Percentiles rank a stretch among this genome's conserved stretches.
Conservation (phyloP, 1,140 invertebrate genomes). For the Drosophila nigromelanica region DNA sequence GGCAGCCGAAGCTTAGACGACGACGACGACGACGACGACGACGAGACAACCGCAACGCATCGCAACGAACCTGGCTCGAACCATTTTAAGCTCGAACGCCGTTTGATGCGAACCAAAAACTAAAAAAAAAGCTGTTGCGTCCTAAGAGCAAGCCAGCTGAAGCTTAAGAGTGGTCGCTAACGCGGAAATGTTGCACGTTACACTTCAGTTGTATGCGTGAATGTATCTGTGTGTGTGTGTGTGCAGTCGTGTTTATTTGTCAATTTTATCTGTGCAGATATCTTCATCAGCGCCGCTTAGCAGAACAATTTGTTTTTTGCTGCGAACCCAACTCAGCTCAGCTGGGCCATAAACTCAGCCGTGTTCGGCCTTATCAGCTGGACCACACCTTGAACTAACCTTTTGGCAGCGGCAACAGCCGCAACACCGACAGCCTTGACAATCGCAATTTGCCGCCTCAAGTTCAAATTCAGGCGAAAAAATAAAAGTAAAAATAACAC, state of each 20-base stretch:
- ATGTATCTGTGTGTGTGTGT: slow-evolving; percentile 22
- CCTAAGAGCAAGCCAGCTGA: slow-evolving; percentile 47
- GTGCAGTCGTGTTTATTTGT: slow-evolving; percentile 30
- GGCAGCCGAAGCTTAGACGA: slow-evolving; percentile 39
- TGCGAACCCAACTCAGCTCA: slow-evolving; percentile 19
- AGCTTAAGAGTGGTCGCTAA: slow-evolving; percentile 62
- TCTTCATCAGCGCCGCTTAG: slow-evolving; percentile 53
- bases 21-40: slow-evolving; percentile 12
- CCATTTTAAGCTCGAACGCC: slow-evolving; percentile 51
- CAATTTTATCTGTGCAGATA: slow-evolving; percentile 64
- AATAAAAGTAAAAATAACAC: neutral
- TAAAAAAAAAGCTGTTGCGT: slow-evolving; percentile 23
- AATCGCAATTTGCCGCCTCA: slow-evolving; percentile 56
- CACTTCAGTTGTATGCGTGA: neutral
- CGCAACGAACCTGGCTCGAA: slow-evolving; percentile 73
- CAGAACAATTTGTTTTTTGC: neutral
- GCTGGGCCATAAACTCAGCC: slow-evolving; percentile 37
- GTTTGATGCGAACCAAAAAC: slow-evolving; percentile 60
- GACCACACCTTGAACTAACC: slow-evolving; percentile 71
- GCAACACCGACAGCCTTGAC: slow-evolving; percentile 62
- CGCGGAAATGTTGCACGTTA: slow-evolving; percentile 73
- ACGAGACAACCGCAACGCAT: slow-evolving; percentile 46
- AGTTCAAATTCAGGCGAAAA: slow-evolving; percentile 70
- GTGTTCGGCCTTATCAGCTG: slow-evolving; percentile 33
- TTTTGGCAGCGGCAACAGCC: slow-evolving; percentile 27